These are phyloP conservation scores for Suricata suricatta DNA, from an alignment of 2,113 vertebrate genomes.

Conservation along the genomic window DNA sequence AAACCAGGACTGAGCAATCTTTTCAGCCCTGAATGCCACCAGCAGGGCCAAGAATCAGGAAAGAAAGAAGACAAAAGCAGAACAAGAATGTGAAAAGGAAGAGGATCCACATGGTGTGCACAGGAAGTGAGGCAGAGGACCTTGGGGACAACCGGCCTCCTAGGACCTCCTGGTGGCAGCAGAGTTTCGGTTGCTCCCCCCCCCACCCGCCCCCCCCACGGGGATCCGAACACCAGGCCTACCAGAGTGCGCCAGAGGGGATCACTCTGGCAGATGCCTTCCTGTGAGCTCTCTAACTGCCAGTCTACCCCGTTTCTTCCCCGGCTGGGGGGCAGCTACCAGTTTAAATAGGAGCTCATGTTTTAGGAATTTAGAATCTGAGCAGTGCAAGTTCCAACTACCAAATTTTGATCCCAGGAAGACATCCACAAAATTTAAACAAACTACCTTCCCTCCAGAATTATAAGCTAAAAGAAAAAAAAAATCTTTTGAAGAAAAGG, in stretches of 20 bases:
- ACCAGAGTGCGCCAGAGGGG: neutral
- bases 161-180: constrained; percentile 46
- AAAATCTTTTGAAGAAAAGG: neutral
- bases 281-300: neutral
- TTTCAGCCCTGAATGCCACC: constrained; percentile 58
- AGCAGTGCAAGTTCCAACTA: constrained; percentile 74
- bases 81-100: neutral
- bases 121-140: neutral
- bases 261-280: constrained; percentile 4
- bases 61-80: constrained; percentile 36
- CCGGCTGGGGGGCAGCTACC: neutral
- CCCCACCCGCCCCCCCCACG: neutral
- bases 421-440: constrained; percentile 69
- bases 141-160: neutral
- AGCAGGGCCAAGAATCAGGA: constrained; percentile 55
- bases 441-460: constrained; percentile 44
- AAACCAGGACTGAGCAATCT: constrained; percentile 63
- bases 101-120: neutral
- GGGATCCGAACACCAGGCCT: neutral
- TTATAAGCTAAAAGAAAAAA: constrained; percentile 41
- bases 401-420: constrained; percentile 37
- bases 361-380: constrained; percentile 54
- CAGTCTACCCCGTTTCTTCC: neutral
- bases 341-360: constrained; percentile 1
- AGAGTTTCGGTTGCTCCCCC: neutral